These are phyloP conservation scores for Tridacna crocea DNA, from an alignment of 2,888 invertebrate genomes.

Conservation along the genomic window DNA sequence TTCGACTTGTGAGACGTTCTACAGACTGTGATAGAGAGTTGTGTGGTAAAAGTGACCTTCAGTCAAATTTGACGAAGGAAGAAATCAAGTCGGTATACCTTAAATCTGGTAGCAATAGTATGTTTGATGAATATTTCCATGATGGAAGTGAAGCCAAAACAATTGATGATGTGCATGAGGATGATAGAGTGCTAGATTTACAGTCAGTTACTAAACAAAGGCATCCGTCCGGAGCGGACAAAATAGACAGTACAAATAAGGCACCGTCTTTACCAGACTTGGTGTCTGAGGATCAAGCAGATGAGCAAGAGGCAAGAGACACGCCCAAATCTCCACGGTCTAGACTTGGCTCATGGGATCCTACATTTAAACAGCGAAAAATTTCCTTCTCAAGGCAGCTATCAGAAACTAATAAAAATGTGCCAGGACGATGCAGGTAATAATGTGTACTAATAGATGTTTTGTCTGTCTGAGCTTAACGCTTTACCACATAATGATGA, in stretches of 20 bases:
- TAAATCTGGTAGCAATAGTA: constrained; percentile 75
- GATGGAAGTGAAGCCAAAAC: constrained; percentile 73
- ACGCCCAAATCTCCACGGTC: constrained; percentile 40
- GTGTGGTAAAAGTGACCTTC: neutral
- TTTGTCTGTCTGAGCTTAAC: neutral
- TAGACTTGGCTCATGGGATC: constrained; percentile 64
- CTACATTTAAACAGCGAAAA: constrained; percentile 53
- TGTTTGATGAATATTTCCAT: constrained; percentile 81
- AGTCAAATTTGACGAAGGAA: constrained; percentile 41
- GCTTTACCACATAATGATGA: too few species aligned
- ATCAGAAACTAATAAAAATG: constrained; percentile 62
- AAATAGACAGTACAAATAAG: constrained; percentile 36
- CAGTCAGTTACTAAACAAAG: constrained; percentile 44
- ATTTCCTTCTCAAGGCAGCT: constrained; percentile 69
- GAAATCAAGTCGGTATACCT: constrained; percentile 68
- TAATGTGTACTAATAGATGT: constrained; percentile 20
- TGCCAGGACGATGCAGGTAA: constrained; percentile 76
- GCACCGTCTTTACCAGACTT: constrained; percentile 61
- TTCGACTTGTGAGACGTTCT: constrained; percentile 64
- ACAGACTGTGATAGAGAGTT: constrained; percentile 19
- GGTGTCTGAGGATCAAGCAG: constrained; percentile 22
- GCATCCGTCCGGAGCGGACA: constrained; percentile 6
- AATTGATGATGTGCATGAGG: constrained; percentile 73
- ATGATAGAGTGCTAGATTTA: constrained; percentile 66
- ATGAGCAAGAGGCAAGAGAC: constrained; percentile 30